Evolutionary conservation across 2,113 vertebrate genomes (phyloP), one percentile per base, ranked within the genome.

Genomic region (Tenrec ecaudatus): DNA sequence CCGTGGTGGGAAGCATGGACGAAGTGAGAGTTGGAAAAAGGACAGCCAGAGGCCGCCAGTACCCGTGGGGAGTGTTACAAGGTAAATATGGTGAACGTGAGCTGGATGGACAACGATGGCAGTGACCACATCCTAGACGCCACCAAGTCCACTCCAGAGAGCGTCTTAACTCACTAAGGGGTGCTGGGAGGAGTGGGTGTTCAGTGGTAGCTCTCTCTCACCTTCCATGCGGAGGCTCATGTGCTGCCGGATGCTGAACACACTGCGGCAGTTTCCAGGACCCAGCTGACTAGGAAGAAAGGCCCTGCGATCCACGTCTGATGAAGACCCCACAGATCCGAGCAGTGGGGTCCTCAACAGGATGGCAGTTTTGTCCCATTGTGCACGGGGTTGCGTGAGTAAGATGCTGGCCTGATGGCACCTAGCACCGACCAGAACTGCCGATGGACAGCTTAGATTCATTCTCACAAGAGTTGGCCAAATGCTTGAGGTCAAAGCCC

Each of bases 51-150:
- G 98, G 97, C 89, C 98, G 98, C 40, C 98, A 98, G 19, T 98
- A 98, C 81, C 98, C 98, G 23, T 98, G 98, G 98, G 98, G 98
- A 57, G 96, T 97, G 84, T 96, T 98, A 88, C 97, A 98, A 98
- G 98, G 98, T 98, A 97, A 98, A 82, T 58, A n/a, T 84, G 31
- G 89, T 53, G 53, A 27, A 5, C 94, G 47, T 82, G 22, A 36
- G 0, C 0, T 92, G 33, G 7, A 15, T 88, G 79, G n/a, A 60
- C 12, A 78, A 77, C 14, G 27, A 86, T 66, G 64, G 66, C 81
- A 20, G 80, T 14, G 27, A 62, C 31, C 53, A 29, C 17, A 29
- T 16, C 16, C 3, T 14, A 10, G 38, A 8, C 27, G 4, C 8
- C 19, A 40, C 10, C 16, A 58, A 14, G 2, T 77, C 23, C 10